phyloP scores from a whole-genome alignment of 2,797 vertebrate genomes.

The Epinephelus awoara region DNA sequence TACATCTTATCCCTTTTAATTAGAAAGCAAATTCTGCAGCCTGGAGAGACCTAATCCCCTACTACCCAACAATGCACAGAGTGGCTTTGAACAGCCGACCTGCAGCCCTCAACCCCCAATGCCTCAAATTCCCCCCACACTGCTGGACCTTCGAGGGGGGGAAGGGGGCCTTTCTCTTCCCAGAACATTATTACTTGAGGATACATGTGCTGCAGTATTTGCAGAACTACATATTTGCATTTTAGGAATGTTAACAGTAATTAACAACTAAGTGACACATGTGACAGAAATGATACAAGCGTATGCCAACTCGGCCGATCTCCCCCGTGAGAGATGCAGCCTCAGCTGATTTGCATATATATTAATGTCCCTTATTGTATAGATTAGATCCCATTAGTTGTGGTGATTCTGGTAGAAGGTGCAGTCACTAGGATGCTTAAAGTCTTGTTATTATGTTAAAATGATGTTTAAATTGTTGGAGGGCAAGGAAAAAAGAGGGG shows the following conservation, averaged over 20 bases:
- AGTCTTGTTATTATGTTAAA: conserved; percentile 83
- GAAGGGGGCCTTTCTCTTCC: conserved; percentile 55
- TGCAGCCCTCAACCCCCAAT: conserved; percentile 84
- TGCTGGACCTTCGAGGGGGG: conserved; percentile 74
- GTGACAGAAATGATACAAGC: conserved; percentile 77
- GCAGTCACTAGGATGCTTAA: conserved; percentile 82
- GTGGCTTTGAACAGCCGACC: conserved; percentile 98
- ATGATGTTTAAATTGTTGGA: conserved; percentile 84
- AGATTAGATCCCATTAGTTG: conserved; percentile 93
- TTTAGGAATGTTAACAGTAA: conserved; percentile 80
- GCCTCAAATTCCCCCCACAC: conserved; percentile 71
- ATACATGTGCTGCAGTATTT: conserved; percentile 69
- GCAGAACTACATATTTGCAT: conserved; percentile 76
- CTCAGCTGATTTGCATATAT: conserved; percentile 89
- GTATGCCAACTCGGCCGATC: conserved; percentile 66
- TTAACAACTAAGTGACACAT: conserved; percentile 78
- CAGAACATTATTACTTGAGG: conserved; percentile 73
- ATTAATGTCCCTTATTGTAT: conserved; percentile 90
- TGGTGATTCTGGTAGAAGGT: conserved; percentile 87
- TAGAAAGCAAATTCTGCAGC: conserved; percentile 99
- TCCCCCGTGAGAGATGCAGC: conserved; percentile 74
- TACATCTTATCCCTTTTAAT: conserved; percentile 99
- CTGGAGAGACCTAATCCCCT: conserved; percentile 99
- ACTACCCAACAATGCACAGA: conserved; percentile 99
- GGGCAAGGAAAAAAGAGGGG: conserved; percentile 87